phyloP scores from a whole-genome alignment of 2,888 invertebrate genomes.

The Mimas tiliae region DNA sequence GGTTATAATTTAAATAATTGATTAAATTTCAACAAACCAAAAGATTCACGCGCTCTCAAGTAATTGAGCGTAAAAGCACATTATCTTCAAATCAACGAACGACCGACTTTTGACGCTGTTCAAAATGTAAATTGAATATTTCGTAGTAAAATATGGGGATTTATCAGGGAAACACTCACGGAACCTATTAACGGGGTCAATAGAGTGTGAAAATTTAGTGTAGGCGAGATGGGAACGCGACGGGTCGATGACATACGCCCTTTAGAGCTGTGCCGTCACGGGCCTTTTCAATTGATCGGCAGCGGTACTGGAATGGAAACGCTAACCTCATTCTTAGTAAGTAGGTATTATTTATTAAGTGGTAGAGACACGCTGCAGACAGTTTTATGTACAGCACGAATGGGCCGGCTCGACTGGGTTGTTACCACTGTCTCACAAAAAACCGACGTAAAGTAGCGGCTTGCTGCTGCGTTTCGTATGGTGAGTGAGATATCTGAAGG shows the following conservation, averaged over 20 bases:
- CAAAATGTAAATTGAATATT: conserved; percentile 32
- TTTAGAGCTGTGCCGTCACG: conserved; percentile 37
- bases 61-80: conserved; percentile 33
- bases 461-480: too few relatives aligned
- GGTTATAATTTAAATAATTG: conserved; percentile 37
- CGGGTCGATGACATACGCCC: conserved; percentile 43
- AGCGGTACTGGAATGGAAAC: not conserved
- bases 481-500: too few relatives aligned
- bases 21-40: conserved; percentile 34
- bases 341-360: too few relatives aligned
- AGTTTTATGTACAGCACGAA: too few relatives aligned
- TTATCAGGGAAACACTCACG: conserved; percentile 48
- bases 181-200: conserved; percentile 51
- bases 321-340: not conserved
- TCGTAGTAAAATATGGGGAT: conserved; percentile 40
- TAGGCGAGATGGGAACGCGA: conserved; percentile 46
- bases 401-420: too few relatives aligned
- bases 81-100: conserved; percentile 31
- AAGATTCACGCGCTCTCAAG: conserved; percentile 33
- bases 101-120: conserved; percentile 12
- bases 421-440: too few relatives aligned
- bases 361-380: too few relatives aligned
- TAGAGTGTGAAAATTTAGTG: conserved; percentile 57
- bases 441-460: too few relatives aligned
- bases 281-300: not conserved